Evolutionary conservation across 2,113 vertebrate species (phyloP).

Genomic region (Hipposideros armiger): DNA sequence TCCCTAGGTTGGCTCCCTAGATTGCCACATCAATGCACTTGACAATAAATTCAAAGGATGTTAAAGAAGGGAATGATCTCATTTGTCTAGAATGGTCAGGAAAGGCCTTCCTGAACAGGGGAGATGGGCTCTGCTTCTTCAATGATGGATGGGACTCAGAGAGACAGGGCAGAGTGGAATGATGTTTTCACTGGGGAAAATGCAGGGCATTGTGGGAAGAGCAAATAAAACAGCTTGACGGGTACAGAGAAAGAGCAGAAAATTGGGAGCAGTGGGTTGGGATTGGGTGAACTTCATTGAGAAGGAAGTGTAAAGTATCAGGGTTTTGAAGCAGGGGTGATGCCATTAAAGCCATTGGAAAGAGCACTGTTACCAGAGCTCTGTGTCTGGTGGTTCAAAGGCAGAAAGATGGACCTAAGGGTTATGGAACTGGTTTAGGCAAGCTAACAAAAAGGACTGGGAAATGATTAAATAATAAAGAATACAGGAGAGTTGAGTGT

Average conservation of each 20-base stretch:
- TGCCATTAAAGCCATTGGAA: not conserved
- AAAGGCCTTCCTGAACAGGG: not conserved
- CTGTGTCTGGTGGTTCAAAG: not conserved
- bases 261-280: not conserved
- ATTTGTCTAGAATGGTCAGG: not conserved
- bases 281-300: not conserved
- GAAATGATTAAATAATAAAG: not conserved
- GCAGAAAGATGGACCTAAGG: not conserved
- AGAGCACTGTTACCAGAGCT: not conserved
- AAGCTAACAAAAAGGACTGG: conserved; percentile 23
- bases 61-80: not conserved
- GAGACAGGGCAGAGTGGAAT: not conserved
- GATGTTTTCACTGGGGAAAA: not conserved
- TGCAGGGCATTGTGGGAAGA: not conserved
- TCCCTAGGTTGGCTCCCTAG: not conserved
- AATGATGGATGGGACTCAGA: not conserved
- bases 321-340: not conserved
- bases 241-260: not conserved
- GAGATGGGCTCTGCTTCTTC: not conserved
- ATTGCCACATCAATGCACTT: not conserved
- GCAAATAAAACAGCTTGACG: not conserved
- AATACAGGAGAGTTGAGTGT: not conserved
- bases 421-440: not conserved
- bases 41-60: not conserved
- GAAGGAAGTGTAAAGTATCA: not conserved